Base-by-base conservation (phyloP, 1,140 invertebrate genomes). In the Littorina saxatilis region DNA sequence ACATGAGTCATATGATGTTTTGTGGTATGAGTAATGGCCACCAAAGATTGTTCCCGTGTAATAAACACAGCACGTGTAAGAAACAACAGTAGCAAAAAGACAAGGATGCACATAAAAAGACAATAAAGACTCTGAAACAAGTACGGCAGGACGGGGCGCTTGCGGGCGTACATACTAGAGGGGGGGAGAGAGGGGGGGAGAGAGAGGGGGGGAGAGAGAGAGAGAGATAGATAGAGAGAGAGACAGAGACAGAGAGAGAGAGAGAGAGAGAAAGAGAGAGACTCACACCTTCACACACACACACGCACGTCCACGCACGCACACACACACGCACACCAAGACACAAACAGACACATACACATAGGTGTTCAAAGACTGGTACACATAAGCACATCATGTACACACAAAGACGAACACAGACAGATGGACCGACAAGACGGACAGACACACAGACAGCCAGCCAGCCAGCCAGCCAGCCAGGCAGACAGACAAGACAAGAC, bases 21-120 rank as follows among this genome's bases (percentile, higher is more conserved):
- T n/a, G n/a, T n/a, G n/a, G n/a, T n/a, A n/a, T n/a, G n/a, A n/a
- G n/a, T n/a, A n/a, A n/a, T n/a, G n/a, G n/a, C n/a, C n/a, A n/a
- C n/a, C n/a, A n/a, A n/a, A n/a, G n/a, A n/a, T n/a, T n/a, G n/a
- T n/a, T n/a, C n/a, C n/a, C n/a, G n/a, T n/a, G n/a, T n/a, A n/a
- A n/a, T n/a, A n/a, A n/a, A n/a, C n/a, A n/a, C n/a, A 73, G 32
- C 3, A 73, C 27, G 70, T 11, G 40, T 35, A 73, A 73, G 37
- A 73, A 35, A 35, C 23, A 40, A 37, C n/a, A n/a, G n/a, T n/a
- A n/a, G n/a, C n/a, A n/a, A 39, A 73, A 68, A 68, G 35, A 68
- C 9, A 29, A 27, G 35, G n/a, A 68, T 27, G 9, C 9, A 68
- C 9, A 68, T 13, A 68, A 29, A 68, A 27, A 68, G 13, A 68